Evolutionary conservation across 2,797 vertebrate genomes (phyloP).

Genomic region (Schizopygopsis pylzovi): DNA sequence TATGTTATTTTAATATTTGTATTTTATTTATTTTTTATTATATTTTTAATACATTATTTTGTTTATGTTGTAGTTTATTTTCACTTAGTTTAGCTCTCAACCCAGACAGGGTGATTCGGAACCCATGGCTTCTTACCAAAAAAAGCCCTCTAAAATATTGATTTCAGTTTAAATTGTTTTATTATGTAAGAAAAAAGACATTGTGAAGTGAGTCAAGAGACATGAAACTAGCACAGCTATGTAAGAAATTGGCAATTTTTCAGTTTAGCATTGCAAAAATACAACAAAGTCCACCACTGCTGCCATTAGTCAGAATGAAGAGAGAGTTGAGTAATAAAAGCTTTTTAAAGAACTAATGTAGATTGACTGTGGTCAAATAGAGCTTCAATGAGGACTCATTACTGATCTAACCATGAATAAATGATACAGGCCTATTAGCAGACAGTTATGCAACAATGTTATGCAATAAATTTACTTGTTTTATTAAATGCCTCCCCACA

Average conservation of each 20-base stretch:
- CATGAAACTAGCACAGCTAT: not conserved
- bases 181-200: not conserved
- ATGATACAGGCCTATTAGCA: conserved; percentile 21
- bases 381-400: not conserved
- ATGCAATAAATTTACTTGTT: conserved; percentile 16
- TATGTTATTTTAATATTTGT: not conserved
- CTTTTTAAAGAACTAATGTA: not conserved
- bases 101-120: too few relatives aligned
- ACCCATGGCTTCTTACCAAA: too few relatives aligned
- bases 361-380: not conserved
- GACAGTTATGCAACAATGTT: conserved; percentile 37
- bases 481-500: conserved; percentile 45
- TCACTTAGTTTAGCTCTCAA: too few relatives aligned
- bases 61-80: not conserved
- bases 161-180: not conserved
- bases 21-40: not conserved
- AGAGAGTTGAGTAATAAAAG: not conserved
- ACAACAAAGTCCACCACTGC: not conserved
- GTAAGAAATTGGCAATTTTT: not conserved
- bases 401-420: conserved; percentile 41
- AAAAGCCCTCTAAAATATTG: not conserved
- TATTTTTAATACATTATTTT: not conserved
- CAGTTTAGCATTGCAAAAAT: too few relatives aligned
- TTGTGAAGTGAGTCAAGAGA: not conserved
- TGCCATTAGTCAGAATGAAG: not conserved